A percentile compares a stretch with the other conserved stretches of the same genome.
Conservation (phyloP, 1,140 invertebrate species). For the Nilaparvata lugens region DNA sequence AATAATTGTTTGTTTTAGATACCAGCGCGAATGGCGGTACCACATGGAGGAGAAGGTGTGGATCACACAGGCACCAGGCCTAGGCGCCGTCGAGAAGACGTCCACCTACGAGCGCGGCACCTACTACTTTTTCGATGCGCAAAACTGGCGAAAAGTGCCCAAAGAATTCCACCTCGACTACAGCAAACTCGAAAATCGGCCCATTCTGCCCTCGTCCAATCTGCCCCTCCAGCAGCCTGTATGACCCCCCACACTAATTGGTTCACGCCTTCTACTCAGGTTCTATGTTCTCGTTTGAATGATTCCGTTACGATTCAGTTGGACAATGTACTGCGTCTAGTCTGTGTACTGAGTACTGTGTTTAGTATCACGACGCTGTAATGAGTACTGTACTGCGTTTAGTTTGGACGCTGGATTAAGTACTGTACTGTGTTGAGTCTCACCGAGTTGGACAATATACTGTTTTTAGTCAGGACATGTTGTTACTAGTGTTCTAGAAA, state of each 20-base stretch:
- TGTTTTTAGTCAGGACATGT: background rate
- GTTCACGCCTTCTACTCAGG: conserved; percentile 15
- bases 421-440: too few relatives aligned
- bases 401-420: background rate
- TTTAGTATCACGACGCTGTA: background rate
- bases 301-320: background rate
- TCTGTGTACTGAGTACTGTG: background rate
- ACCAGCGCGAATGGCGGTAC: conserved; percentile 97
- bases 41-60: conserved; percentile 98
- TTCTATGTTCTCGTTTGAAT: conserved; percentile 10
- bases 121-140: conserved; percentile 98
- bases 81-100: conserved; percentile 87
- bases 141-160: conserved; percentile 90
- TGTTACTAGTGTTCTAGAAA: background rate
- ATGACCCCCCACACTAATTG: conserved; percentile 16
- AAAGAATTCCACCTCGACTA: conserved; percentile 97
- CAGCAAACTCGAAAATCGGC: conserved; percentile 90
- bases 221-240: conserved; percentile 15
- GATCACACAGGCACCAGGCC: conserved; percentile 94
- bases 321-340: background rate
- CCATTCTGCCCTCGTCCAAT: conserved; percentile 37
- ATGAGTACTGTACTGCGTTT: background rate
- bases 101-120: conserved; percentile 92
- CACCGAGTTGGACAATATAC: background rate
- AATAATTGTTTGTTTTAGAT: conserved; percentile 49